A percentile compares a stretch with the other conserved stretches of the same genome.
Evolutionary conservation across 2,113 vertebrate species (phyloP).

Genomic region (Glareola pratincola): DNA sequence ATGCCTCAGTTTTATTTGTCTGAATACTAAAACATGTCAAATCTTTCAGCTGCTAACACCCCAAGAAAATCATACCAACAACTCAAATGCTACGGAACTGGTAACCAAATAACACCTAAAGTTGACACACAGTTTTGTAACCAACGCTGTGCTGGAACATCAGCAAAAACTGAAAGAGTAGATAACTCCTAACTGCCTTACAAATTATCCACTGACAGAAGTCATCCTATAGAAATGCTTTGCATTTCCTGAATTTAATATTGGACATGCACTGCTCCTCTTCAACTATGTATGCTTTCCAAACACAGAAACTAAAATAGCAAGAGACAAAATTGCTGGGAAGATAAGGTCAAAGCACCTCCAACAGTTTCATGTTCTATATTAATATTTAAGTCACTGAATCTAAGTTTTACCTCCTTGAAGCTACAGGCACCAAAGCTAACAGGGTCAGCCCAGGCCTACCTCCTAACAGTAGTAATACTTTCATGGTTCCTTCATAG

Average conservation of each 20-base stretch:
- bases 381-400: neutral
- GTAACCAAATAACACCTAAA: neutral
- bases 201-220: neutral
- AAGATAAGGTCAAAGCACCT: neutral
- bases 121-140: neutral
- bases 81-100: neutral
- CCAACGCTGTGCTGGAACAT: neutral
- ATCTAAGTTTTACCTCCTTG: neutral
- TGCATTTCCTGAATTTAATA: neutral
- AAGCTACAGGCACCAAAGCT: neutral
- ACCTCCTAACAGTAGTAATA: neutral
- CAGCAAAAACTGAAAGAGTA: neutral
- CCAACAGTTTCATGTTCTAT: neutral
- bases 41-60: neutral
- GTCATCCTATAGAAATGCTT: neutral
- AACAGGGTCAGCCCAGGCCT: neutral
- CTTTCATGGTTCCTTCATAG: accelerated
- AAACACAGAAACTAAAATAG: neutral
- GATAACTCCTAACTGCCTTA: neutral
- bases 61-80: neutral
- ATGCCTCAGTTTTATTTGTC: neutral
- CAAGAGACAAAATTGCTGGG: neutral
- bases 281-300: neutral
- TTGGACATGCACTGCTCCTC: neutral
- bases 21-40: neutral